Base-by-base conservation (phyloP, 2,113 vertebrate genomes). In the Arenaria interpres region DNA sequence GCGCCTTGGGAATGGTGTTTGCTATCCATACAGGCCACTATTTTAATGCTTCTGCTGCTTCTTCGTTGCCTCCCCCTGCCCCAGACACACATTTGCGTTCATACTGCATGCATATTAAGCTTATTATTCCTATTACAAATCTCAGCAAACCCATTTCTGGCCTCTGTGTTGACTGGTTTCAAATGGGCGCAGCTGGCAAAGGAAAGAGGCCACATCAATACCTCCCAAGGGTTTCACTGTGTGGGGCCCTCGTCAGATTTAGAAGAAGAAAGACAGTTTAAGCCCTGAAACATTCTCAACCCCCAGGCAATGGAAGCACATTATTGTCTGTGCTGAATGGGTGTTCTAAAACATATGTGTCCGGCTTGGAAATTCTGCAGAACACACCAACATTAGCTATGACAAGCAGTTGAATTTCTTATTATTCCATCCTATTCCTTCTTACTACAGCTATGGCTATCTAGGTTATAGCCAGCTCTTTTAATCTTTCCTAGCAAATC, bases 151-250 rank as follows among this genome's bases (percentile, higher is more conserved):
- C n/a, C 4, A 2, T 73, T 88, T 74, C 85, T 91, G 33, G 8
- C 64, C 39, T 68, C 59, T 57, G 22, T 18, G 50, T 37, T 77
- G 23, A 50, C 25, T 53, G 22, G 7, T 90, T 85, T 59, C 37
- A 74, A 39, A 20, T 51, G 43, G 54, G 16, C 0, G 0, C 24
- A 18, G 1, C n/a, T 83, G 59, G 19, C 15, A 77, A 53, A 72
- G 33, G 46, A 41, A 71, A 74, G 60, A 67, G 21, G 7, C 28
- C 41, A 12, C 24, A 83, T 48, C 24, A n/a, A 5, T 67, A 30
- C 6, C 12, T 50, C 83, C 13, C 17, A 50, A 88, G 24, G 27
- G 39, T 66, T 80, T 54, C 43, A 23, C 50, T 62, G 11, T 37
- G 10, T 54, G 54, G 10, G 16, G 13, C 24, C 11, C 19, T 88